A percentile compares a stretch with the other conserved stretches of the same genome.
Conservation (phyloP, 2,888 invertebrate species). For the Drosophila meridiana region DNA sequence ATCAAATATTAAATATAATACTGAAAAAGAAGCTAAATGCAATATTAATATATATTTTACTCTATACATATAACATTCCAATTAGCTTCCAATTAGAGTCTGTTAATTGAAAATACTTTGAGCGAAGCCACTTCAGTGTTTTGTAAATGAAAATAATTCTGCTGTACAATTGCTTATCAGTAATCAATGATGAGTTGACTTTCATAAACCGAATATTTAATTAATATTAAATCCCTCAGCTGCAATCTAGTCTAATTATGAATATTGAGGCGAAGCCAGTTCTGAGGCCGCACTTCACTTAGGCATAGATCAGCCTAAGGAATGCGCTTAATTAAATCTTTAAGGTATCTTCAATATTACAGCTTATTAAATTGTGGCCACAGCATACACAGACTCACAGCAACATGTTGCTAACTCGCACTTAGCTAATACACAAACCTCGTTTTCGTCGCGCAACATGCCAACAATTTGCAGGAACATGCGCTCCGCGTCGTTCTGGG, state of each 20-base stretch:
- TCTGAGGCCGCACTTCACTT: conserved; percentile 28
- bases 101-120: background rate
- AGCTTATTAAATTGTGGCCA: background rate
- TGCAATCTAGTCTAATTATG: background rate
- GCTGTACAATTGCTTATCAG: background rate
- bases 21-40: background rate
- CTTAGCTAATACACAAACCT: conserved; percentile 81
- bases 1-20: too few relatives aligned
- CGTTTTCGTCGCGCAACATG: conserved; percentile 85
- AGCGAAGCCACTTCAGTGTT: background rate
- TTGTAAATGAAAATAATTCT: background rate
- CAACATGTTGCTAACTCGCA: conserved; percentile 6
- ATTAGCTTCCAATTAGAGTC: background rate
- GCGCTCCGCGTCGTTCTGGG: conserved; percentile 85
- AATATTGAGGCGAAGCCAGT: conserved; percentile 19
- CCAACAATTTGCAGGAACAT: conserved; percentile 85
- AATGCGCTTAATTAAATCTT: conserved; percentile 36
- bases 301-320: conserved; percentile 1
- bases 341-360: conserved; percentile 14
- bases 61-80: too few relatives aligned
- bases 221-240: conserved; percentile 14
- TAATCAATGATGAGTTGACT: background rate
- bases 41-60: background rate
- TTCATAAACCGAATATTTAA: background rate
- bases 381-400: background rate